These are phyloP conservation scores for Mechanitis messenoides DNA, from an alignment of 2,888 invertebrate species.

Conservation along the genomic window DNA sequence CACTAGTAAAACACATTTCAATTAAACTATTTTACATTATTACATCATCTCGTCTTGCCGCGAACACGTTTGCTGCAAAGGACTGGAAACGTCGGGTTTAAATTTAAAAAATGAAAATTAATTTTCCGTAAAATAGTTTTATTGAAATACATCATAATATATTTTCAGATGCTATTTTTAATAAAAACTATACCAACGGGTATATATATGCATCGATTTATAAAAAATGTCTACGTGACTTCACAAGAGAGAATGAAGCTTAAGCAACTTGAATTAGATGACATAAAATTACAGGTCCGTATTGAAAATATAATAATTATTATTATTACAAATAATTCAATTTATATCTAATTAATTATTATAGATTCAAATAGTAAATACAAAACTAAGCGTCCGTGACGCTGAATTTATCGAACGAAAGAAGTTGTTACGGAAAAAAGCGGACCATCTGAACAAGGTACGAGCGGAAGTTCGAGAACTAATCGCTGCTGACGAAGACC, in stretches of 20 bases:
- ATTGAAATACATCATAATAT: not conserved
- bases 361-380: slow-evolving; percentile 60
- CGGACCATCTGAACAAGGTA: slow-evolving; percentile 45
- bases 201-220: slow-evolving; percentile 51
- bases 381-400: slow-evolving; percentile 55
- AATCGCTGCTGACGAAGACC: slow-evolving; percentile 46
- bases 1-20: too few relatives aligned
- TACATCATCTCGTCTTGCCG: too few relatives aligned
- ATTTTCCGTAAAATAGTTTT: too few relatives aligned
- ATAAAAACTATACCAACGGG: slow-evolving; percentile 56
- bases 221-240: slow-evolving; percentile 46
- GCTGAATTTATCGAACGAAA: slow-evolving; percentile 51
- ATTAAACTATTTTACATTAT: too few relatives aligned
- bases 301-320: not conserved
- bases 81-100: too few relatives aligned
- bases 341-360: not conserved
- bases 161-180: slow-evolving; percentile 45
- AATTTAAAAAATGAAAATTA: too few relatives aligned
- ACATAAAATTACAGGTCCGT: slow-evolving; percentile 58
- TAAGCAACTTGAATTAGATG: slow-evolving; percentile 55
- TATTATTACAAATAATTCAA: not conserved
- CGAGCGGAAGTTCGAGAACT: slow-evolving; percentile 50
- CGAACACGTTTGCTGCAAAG: too few relatives aligned
- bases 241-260: slow-evolving; percentile 48
- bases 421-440: slow-evolving; percentile 42